phyloP scores from a whole-genome alignment of 1,140 invertebrate species.

The Brachionus rubens region DNA sequence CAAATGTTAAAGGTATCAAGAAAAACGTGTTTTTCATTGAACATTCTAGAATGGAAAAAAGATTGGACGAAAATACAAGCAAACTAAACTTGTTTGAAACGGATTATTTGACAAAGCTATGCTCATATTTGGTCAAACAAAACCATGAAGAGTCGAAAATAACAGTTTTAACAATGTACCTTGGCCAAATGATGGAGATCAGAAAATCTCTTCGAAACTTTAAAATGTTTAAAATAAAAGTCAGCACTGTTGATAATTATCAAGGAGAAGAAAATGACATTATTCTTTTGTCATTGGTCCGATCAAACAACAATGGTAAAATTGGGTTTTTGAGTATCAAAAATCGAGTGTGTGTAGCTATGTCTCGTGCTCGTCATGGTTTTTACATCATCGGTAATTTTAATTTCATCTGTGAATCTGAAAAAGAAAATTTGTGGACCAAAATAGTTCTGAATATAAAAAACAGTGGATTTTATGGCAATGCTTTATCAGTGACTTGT shows the following conservation, averaged over 20 bases:
- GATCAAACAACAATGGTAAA: conserved; percentile 67
- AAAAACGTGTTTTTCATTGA: conserved; percentile 58
- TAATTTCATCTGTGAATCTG: conserved; percentile 59
- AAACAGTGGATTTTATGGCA: not conserved
- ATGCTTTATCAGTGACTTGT: not conserved
- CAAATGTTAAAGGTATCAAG: conserved; percentile 54
- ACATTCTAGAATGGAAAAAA: conserved; percentile 53
- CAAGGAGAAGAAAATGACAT: conserved; percentile 83
- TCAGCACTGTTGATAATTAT: conserved; percentile 58
- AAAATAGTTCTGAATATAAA: conserved; percentile 51
- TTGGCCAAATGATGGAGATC: conserved; percentile 53
- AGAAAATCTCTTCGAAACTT: not conserved
- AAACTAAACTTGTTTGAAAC: conserved; percentile 56
- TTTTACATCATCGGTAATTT: conserved; percentile 70
- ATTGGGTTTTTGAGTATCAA: conserved; percentile 74
- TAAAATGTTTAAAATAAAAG: not conserved
- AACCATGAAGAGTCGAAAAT: conserved; percentile 55
- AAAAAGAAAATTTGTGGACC: conserved; percentile 56
- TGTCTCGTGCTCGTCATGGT: conserved; percentile 75
- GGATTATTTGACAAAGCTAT: conserved; percentile 52
- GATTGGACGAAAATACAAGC: conserved; percentile 53
- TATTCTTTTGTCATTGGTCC: conserved; percentile 75
- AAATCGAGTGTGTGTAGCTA: conserved; percentile 77
- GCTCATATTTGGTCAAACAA: conserved; percentile 57
- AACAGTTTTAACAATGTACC: conserved; percentile 59